phyloP scores from a whole-genome alignment of 1,140 invertebrate genomes.

The Temnothorax nylanderi region DNA sequence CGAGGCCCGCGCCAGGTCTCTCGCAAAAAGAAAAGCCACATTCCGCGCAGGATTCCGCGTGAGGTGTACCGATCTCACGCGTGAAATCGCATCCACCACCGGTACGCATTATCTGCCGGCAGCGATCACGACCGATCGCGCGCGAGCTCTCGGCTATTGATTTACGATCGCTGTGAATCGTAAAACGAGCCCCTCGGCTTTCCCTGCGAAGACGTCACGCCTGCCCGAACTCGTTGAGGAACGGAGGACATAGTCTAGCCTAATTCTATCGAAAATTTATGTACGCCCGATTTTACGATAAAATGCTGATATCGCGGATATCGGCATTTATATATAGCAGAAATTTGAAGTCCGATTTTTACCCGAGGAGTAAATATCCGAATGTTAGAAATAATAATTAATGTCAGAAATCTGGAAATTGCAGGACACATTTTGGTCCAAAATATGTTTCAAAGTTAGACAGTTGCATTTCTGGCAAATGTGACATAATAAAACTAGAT shows the following conservation, averaged over 20 bases:
- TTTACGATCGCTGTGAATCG: constrained; percentile 67
- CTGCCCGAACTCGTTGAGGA: constrained; percentile 10
- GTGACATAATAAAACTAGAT: constrained; percentile 1
- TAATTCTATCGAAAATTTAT: neutral
- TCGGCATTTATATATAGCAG: too few species aligned
- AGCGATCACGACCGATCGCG: constrained; percentile 46
- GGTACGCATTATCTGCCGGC: constrained; percentile 58
- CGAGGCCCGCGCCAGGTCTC: constrained; percentile 55
- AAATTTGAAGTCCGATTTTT: neutral
- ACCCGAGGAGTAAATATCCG: neutral
- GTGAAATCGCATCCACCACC: constrained; percentile 70
- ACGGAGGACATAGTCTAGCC: neutral
- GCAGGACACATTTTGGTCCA: neutral
- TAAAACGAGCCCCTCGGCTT: constrained; percentile 35
- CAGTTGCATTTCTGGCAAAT: neutral
- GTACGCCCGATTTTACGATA: neutral
- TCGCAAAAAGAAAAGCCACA: constrained; percentile 67
- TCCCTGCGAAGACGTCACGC: constrained; percentile 52
- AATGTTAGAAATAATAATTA: neutral
- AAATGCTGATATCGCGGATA: neutral
- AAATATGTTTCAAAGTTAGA: neutral
- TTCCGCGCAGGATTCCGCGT: constrained; percentile 68
- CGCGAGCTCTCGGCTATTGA: constrained; percentile 50
- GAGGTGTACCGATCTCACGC: constrained; percentile 69
- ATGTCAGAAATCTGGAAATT: neutral